A percentile compares a stretch with the other conserved stretches of the same genome.
Conservation (phyloP, 2,888 invertebrate species). For the Acholoe squamosa region DNA sequence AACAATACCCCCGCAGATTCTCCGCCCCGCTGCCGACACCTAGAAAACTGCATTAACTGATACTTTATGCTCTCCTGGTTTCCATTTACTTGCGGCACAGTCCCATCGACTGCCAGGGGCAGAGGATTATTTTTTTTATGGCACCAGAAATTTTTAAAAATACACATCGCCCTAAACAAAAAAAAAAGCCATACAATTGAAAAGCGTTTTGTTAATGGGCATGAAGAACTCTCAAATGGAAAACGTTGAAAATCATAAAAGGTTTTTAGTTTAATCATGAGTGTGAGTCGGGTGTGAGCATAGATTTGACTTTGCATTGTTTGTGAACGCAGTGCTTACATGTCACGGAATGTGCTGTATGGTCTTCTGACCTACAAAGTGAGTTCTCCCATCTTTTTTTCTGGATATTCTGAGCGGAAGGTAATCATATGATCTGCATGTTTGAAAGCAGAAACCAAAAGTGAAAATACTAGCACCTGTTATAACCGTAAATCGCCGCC, state of each 20-base stretch:
- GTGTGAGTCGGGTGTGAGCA: too few species aligned
- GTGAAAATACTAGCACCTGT: too few species aligned
- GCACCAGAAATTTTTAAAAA: background rate
- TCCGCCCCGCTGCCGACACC: background rate
- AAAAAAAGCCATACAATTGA: background rate
- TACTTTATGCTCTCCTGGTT: slow-evolving; percentile 31
- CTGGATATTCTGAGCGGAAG: too few species aligned
- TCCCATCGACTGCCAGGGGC: background rate
- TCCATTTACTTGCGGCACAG: background rate
- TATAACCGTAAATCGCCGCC: too few species aligned
- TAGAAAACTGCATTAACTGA: slow-evolving; percentile 42
- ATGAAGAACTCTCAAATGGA: background rate
- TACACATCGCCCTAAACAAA: too few species aligned
- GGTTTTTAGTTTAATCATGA: background rate
- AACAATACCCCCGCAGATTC: slow-evolving; percentile 50
- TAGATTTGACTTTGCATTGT: too few species aligned
- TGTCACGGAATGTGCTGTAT: too few species aligned
- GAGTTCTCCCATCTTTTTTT: too few species aligned
- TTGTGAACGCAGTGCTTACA: too few species aligned
- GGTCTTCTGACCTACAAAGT: too few species aligned
- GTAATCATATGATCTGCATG: too few species aligned
- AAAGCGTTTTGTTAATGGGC: background rate
- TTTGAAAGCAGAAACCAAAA: too few species aligned
- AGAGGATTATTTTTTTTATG: background rate
- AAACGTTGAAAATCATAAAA: slow-evolving; percentile 1